phyloP scores from a whole-genome alignment of 2,888 invertebrate species.

The Agonopterix arenella region DNA sequence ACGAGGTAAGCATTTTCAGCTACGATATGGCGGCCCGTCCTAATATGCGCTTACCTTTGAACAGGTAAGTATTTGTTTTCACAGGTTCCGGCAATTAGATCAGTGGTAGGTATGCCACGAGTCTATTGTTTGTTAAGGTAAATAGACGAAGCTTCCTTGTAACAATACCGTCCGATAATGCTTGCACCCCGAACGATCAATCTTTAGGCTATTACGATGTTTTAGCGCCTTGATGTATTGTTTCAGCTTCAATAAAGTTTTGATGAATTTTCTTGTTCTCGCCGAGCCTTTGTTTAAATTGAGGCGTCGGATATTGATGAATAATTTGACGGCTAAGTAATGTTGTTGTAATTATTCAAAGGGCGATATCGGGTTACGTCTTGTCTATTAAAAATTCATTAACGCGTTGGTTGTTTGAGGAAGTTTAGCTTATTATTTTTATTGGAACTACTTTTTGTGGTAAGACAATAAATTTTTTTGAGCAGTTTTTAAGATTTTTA shows the following conservation, averaged over 20 bases:
- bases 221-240: slow-evolving; percentile 75
- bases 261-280: slow-evolving; percentile 72
- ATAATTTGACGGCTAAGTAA: slow-evolving; percentile 61
- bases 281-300: slow-evolving; percentile 59
- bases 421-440: too few species aligned
- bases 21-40: too few species aligned
- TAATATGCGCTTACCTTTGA: too few species aligned
- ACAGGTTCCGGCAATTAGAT: slow-evolving; percentile 38
- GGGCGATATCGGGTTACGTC: slow-evolving; percentile 29
- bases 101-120: slow-evolving; percentile 35
- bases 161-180: slow-evolving; percentile 57
- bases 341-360: slow-evolving; percentile 47
- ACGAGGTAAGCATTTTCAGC: too few species aligned
- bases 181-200: slow-evolving; percentile 57
- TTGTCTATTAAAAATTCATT: neutral
- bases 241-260: slow-evolving; percentile 75
- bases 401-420: too few species aligned
- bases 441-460: too few species aligned
- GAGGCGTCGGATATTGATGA: slow-evolving; percentile 66
- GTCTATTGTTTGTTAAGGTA: slow-evolving; percentile 45
- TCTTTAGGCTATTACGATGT: slow-evolving; percentile 71
- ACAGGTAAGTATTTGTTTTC: neutral
- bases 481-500: too few species aligned
- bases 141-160: slow-evolving; percentile 26
- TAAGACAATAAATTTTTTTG: too few species aligned